Evolutionary conservation across 2,888 invertebrate genomes (phyloP).

Genomic region (Drosophila affinis): DNA sequence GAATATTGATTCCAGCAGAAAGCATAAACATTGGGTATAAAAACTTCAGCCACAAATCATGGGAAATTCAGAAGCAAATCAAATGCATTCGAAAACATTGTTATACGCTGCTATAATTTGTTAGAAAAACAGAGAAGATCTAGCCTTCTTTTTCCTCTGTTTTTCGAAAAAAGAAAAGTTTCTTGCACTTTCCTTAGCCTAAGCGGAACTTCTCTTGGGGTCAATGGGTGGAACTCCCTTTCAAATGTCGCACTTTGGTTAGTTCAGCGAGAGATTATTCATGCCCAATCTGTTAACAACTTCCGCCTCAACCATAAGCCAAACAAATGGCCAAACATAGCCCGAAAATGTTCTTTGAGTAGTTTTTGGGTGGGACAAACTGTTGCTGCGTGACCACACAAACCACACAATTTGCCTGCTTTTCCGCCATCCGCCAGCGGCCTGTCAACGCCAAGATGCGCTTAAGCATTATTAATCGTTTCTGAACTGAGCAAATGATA

Average conservation of each 20-base stretch:
- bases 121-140: neutral
- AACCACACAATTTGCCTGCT: slow-evolving; percentile 20
- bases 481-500: slow-evolving; percentile 73
- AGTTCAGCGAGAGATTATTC: slow-evolving; percentile 7
- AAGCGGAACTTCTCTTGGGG: too few species aligned
- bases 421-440: slow-evolving; percentile 51
- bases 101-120: neutral
- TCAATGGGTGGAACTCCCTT: too few species aligned
- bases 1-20: slow-evolving; percentile 28
- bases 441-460: slow-evolving; percentile 76
- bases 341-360: slow-evolving; percentile 42
- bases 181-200: too few species aligned
- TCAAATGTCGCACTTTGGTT: slow-evolving; percentile 18
- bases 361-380: slow-evolving; percentile 28
- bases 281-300: slow-evolving; percentile 57
- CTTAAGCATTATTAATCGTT: slow-evolving; percentile 77
- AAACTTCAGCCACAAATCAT: slow-evolving; percentile 22
- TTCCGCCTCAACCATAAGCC: slow-evolving; percentile 68
- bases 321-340: slow-evolving; percentile 67
- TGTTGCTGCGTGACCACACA: slow-evolving; percentile 11
- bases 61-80: neutral
- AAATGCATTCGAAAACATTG: slow-evolving; percentile 31
- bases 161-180: too few species aligned
- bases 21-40: slow-evolving; percentile 23
- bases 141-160: too few species aligned